phyloP scores from a whole-genome alignment of 2,888 invertebrate genomes.

The Chymomyza procnemis region DNA sequence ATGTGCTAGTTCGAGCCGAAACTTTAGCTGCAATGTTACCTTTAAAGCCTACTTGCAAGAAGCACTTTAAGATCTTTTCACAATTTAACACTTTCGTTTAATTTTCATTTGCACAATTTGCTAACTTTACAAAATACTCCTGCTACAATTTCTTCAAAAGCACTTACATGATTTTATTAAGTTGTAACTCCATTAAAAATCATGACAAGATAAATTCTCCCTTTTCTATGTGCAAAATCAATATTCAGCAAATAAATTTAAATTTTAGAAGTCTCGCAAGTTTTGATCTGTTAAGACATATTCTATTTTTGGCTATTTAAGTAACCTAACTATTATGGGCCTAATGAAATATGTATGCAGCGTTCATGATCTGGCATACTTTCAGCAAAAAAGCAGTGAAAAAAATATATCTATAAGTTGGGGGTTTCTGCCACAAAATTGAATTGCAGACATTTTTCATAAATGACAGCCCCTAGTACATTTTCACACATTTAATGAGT shows the following conservation, averaged over 20 bases:
- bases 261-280: neutral
- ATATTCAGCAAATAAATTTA: neutral
- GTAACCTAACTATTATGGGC: neutral
- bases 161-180: neutral
- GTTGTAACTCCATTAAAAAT: neutral
- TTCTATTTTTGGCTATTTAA: neutral
- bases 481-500: slow-evolving; percentile 55
- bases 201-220: neutral
- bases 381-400: neutral
- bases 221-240: no score
- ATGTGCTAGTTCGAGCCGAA: no score
- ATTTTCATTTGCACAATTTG: no score
- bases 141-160: no score
- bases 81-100: no score
- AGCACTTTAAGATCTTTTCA: no score
- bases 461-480: slow-evolving; percentile 23
- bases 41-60: no score
- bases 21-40: no score
- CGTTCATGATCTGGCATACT: neutral
- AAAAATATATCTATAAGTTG: neutral
- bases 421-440: slow-evolving; percentile 18
- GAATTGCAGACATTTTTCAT: slow-evolving; percentile 55
- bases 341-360: neutral
- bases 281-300: neutral
- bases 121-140: no score